Percentiles rank a stretch among this genome's conserved stretches.
These are phyloP conservation scores for Callaeas wilsoni DNA, from an alignment of 2,113 vertebrate genomes.

Conservation along the genomic window DNA sequence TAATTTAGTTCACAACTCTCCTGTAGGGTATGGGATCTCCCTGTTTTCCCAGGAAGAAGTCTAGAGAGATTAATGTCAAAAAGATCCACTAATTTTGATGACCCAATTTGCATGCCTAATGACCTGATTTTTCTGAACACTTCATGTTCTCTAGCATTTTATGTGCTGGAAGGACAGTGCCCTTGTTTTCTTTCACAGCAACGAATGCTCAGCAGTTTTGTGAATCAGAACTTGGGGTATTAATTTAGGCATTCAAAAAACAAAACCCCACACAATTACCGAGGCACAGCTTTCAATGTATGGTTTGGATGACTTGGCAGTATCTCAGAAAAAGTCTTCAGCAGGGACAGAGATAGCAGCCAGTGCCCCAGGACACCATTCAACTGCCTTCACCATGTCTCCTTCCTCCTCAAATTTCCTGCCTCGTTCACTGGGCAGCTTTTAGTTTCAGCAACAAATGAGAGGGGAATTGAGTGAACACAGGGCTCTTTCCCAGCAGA, in stretches of 20 bases:
- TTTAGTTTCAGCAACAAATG: conserved; percentile 12
- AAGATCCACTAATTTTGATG: conserved; percentile 68
- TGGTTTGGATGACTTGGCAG: conserved; percentile 42
- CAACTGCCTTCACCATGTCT: conserved; percentile 30
- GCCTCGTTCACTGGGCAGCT: neutral
- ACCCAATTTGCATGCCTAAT: conserved; percentile 65
- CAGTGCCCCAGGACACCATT: conserved; percentile 49
- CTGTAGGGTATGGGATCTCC: conserved; percentile 66
- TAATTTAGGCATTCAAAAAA: conserved; percentile 33
- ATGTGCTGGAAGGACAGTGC: conserved; percentile 46
- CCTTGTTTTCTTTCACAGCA: conserved; percentile 46
- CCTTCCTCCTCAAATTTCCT: conserved; percentile 28
- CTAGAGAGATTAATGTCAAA: conserved; percentile 68
- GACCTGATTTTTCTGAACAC: conserved; percentile 61
- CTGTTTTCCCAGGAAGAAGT: conserved; percentile 58
- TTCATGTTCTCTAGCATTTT: conserved; percentile 14
- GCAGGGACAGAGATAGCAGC: neutral
- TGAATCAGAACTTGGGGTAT: conserved; percentile 23
- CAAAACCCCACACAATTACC: neutral
- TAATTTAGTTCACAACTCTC: conserved; percentile 68
- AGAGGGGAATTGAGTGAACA: neutral
- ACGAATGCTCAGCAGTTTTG: conserved; percentile 17
- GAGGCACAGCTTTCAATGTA: neutral
- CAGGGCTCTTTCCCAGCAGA: neutral
- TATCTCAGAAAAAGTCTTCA: conserved; percentile 25